Conservation (phyloP, 2,888 invertebrate species). For the Drepanosiphum platanoidis region DNA sequence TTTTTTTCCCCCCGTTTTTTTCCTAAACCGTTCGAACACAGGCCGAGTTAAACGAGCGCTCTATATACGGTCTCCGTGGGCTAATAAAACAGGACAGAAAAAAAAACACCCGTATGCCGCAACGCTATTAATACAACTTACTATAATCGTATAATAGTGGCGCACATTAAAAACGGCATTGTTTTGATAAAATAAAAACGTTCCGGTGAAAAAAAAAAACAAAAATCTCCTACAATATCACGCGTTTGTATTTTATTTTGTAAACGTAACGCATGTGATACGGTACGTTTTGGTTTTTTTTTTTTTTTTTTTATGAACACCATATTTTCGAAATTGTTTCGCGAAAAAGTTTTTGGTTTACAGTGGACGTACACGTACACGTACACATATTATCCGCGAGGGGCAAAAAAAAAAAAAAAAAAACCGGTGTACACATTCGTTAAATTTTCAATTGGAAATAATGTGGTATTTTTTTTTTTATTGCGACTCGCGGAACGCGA, state of each 20-base stretch:
- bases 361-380: neutral
- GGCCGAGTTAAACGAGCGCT: neutral
- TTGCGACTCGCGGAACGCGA: neutral
- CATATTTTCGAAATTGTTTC: neutral
- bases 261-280: neutral
- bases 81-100: neutral
- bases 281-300: neutral
- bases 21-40: neutral
- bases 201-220: neutral
- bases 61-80: neutral
- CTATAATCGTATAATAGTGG: neutral
- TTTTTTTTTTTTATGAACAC: neutral
- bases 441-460: conserved; percentile 20
- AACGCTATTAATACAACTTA: neutral
- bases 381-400: too few species aligned
- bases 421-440: neutral
- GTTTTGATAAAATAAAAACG: neutral
- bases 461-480: neutral
- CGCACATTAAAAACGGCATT: neutral
- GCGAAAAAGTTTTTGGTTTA: neutral
- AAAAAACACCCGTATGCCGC: too few species aligned
- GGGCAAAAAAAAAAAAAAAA: too few species aligned
- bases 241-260: neutral
- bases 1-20: too few species aligned
- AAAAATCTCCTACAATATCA: neutral